Conservation (phyloP, 1,140 invertebrate species). For the Charaxes varanes region DNA sequence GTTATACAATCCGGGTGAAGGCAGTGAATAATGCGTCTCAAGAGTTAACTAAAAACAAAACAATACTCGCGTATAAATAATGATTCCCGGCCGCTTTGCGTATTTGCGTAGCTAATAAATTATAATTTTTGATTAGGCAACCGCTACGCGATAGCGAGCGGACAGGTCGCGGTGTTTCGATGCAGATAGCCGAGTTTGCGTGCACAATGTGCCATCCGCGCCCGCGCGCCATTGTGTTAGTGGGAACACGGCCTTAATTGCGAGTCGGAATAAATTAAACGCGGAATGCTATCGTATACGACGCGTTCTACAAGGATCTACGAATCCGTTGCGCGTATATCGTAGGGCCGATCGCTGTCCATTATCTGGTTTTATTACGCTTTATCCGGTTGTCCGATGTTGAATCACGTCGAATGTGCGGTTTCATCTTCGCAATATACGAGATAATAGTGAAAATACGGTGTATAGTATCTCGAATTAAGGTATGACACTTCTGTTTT, state of each 20-base stretch:
- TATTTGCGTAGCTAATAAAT: constrained; percentile 28
- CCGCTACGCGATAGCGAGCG: constrained; percentile 25
- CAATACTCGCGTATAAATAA: constrained; percentile 12
- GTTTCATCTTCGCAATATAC: no score
- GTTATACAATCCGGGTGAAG: background rate
- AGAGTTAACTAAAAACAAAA: constrained; percentile 4
- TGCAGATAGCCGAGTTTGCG: constrained; percentile 58
- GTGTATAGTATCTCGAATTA: no score
- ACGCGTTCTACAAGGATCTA: constrained; percentile 26
- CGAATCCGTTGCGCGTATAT: constrained; percentile 16
- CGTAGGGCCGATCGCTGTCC: background rate
- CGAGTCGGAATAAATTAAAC: constrained; percentile 66
- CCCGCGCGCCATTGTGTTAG: constrained; percentile 54
- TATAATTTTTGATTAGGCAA: constrained; percentile 38
- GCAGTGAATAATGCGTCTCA: background rate
- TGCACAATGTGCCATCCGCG: constrained; percentile 58
- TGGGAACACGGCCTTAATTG: constrained; percentile 66
- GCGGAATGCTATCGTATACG: constrained; percentile 50
- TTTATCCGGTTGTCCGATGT: background rate
- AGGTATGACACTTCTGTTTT: no score
- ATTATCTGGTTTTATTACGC: background rate
- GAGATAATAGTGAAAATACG: no score
- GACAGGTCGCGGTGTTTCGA: constrained; percentile 36
- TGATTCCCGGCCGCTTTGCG: constrained; percentile 6
- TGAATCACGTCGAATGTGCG: background rate